phyloP scores from a whole-genome alignment of 2,888 invertebrate genomes.

The Synanthedon formicaeformis region DNA sequence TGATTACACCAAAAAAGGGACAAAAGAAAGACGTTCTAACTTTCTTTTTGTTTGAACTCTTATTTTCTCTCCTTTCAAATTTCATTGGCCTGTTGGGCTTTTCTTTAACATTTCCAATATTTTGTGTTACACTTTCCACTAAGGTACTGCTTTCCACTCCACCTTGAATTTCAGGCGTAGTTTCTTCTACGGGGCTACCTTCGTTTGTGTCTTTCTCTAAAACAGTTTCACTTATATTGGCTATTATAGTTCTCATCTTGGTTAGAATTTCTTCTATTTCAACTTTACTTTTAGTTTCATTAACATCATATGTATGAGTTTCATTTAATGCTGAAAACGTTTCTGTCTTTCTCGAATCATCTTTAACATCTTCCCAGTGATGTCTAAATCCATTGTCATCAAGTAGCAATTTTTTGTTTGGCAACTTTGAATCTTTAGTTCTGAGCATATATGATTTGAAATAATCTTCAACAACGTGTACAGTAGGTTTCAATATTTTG shows the following conservation, averaged over 20 bases:
- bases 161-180: constrained; percentile 5
- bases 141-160: constrained; percentile 1
- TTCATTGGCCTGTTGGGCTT: background rate
- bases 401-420: constrained; percentile 25
- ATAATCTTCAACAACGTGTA: constrained; percentile 33
- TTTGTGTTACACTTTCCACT: no score
- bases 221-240: constrained; percentile 8
- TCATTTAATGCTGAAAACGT: no score
- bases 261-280: no score
- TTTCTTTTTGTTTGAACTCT: constrained; percentile 10
- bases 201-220: constrained; percentile 1
- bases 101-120: background rate
- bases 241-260: background rate
- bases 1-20: constrained; percentile 45
- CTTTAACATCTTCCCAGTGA: constrained; percentile 21
- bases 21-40: constrained; percentile 40
- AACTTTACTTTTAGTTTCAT: no score
- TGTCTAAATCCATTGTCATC: constrained; percentile 46
- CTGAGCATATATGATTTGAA: constrained; percentile 32
- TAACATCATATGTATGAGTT: no score
- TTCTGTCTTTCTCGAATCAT: no score
- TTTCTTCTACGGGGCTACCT: constrained; percentile 5
- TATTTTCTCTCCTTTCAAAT: background rate
- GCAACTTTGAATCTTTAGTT: constrained; percentile 11
- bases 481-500: constrained; percentile 32